These are phyloP conservation scores for Macropis europaea DNA, from an alignment of 2,888 invertebrate species.

Conservation along the genomic window DNA sequence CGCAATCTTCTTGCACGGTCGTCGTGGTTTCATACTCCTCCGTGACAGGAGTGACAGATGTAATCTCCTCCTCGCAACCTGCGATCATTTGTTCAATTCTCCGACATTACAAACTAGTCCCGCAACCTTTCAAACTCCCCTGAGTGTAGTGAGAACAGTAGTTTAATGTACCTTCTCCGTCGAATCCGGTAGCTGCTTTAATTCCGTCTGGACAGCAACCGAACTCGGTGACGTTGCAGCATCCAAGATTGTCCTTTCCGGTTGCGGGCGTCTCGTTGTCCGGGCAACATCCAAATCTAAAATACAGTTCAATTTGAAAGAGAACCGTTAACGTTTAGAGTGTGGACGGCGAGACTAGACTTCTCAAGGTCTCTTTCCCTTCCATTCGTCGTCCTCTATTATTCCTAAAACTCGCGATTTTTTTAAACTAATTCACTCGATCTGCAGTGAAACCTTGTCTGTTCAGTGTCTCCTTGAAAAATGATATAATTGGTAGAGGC, in stretches of 20 bases:
- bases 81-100: not conserved
- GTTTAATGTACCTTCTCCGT: constrained; percentile 79
- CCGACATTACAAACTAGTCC: not conserved
- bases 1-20: constrained; percentile 78
- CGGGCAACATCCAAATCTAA: constrained; percentile 81
- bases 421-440: too few relatives aligned
- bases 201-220: constrained; percentile 88
- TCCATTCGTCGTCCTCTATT: too few relatives aligned
- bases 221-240: constrained; percentile 79
- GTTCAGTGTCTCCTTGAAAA: too few relatives aligned
- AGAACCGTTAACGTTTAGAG: too few relatives aligned
- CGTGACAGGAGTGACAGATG: constrained; percentile 51
- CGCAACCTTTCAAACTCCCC: not conserved
- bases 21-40: constrained; percentile 69
- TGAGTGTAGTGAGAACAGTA: too few relatives aligned
- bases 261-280: constrained; percentile 80
- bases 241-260: constrained; percentile 76
- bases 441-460: too few relatives aligned
- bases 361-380: too few relatives aligned
- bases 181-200: constrained; percentile 85
- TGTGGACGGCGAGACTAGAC: too few relatives aligned
- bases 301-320: not conserved
- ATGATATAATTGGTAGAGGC: too few relatives aligned
- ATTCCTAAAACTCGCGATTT: not conserved
- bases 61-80: constrained; percentile 70